Conservation (phyloP, 2,113 vertebrate species). For the Chrysochloris asiatica region DNA sequence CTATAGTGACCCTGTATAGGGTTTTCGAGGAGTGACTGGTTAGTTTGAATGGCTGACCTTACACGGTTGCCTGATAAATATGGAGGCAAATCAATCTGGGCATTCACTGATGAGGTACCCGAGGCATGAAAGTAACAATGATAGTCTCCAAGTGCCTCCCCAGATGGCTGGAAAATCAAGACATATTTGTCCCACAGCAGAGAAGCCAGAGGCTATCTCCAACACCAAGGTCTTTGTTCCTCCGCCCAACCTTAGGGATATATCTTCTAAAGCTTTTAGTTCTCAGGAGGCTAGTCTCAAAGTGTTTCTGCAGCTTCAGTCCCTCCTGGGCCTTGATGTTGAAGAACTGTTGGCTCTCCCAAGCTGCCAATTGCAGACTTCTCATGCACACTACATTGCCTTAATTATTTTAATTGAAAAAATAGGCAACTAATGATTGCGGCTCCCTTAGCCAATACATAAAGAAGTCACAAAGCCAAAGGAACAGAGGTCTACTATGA, state of each 20-base stretch:
- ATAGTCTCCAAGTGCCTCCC: background rate
- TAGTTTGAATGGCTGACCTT: too few species aligned
- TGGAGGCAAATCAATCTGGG: background rate
- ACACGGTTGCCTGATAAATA: conserved; percentile 15
- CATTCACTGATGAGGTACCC: background rate
- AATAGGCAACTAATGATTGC: conserved; percentile 28
- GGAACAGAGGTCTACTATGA: background rate
- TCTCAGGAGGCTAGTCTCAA: background rate
- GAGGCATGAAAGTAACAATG: background rate
- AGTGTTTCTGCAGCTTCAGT: background rate
- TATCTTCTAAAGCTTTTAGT: background rate
- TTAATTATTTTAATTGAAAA: conserved; percentile 72
- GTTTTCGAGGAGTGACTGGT: too few species aligned
- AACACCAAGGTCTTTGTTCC: background rate
- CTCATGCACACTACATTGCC: background rate
- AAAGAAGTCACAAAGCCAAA: conserved; percentile 5
- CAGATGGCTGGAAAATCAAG: background rate
- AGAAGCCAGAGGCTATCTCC: background rate
- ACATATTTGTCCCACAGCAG: background rate
- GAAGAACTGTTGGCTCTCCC: background rate
- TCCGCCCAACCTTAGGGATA: background rate
- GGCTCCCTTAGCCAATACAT: background rate
- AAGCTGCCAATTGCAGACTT: background rate
- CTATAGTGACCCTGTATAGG: too few species aligned
- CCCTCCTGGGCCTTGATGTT: background rate